Conservation (phyloP, 2,797 vertebrate genomes). For the Argya squamiceps region DNA sequence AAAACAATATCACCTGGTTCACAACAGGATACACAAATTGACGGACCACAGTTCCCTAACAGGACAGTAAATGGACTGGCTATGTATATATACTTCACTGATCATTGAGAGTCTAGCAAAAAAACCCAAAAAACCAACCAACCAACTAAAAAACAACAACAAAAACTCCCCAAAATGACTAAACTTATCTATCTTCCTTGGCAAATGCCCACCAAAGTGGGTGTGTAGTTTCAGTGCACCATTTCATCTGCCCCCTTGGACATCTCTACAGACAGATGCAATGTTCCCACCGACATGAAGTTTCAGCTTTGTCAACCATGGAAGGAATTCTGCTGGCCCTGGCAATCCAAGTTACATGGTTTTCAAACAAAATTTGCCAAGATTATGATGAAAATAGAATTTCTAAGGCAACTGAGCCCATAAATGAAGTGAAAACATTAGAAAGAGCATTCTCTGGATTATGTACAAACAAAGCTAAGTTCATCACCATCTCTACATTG, state of each 20-base stretch:
- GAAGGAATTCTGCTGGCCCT: background rate
- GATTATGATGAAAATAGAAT: background rate
- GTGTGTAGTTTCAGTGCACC: background rate
- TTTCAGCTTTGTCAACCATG: background rate
- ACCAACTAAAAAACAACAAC: too few relatives aligned
- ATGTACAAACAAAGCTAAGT: background rate
- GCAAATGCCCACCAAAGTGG: accelerated
- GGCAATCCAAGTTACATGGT: background rate
- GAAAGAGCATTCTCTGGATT: background rate
- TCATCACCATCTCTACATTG: background rate
- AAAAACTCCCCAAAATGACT: too few relatives aligned
- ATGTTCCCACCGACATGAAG: background rate
- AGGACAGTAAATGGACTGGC: background rate
- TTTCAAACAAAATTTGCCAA: background rate
- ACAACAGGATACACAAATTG: background rate
- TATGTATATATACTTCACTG: background rate
- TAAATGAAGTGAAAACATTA: background rate
- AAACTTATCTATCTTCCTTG: background rate
- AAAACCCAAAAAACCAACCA: background rate
- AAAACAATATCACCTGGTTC: background rate
- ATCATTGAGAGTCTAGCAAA: too few relatives aligned
- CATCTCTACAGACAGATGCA: background rate
- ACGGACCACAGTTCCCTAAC: background rate
- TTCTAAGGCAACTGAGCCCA: background rate
- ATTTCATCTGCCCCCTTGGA: background rate